Conservation (phyloP, 2,797 vertebrate genomes). For the Gila robusta region DNA sequence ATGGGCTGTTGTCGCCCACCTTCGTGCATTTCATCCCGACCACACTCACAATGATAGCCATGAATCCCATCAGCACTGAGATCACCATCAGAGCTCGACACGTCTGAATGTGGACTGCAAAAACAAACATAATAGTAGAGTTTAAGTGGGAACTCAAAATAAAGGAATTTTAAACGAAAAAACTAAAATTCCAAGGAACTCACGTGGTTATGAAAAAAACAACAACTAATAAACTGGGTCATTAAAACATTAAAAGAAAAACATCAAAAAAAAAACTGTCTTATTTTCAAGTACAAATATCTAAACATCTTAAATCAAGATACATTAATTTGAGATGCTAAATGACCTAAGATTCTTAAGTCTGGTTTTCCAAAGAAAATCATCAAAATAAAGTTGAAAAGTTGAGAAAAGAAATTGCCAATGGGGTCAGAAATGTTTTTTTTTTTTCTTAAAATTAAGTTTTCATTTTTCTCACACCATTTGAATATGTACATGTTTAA, state of each 20-base stretch:
- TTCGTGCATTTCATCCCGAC: conserved; percentile 98
- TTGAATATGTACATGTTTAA: not conserved
- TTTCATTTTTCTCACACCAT: not conserved
- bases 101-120: conserved; percentile 93
- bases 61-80: conserved; percentile 92
- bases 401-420: too few species aligned
- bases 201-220: too few species aligned
- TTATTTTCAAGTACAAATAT: not conserved
- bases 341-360: not conserved
- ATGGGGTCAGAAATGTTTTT: not conserved
- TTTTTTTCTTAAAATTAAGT: not conserved
- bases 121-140: not conserved
- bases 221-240: too few species aligned
- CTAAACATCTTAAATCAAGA: not conserved
- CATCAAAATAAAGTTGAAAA: not conserved
- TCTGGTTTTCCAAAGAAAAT: not conserved
- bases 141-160: not conserved
- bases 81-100: conserved; percentile 96
- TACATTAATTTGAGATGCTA: not conserved
- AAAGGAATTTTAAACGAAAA: not conserved
- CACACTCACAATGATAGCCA: conserved; percentile 91
- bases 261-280: too few species aligned
- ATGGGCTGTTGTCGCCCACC: conserved; percentile 92
- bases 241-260: too few species aligned
- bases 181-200: too few species aligned